Conservation (phyloP, 2,113 vertebrate species). For the Hypanus sabinus region DNA sequence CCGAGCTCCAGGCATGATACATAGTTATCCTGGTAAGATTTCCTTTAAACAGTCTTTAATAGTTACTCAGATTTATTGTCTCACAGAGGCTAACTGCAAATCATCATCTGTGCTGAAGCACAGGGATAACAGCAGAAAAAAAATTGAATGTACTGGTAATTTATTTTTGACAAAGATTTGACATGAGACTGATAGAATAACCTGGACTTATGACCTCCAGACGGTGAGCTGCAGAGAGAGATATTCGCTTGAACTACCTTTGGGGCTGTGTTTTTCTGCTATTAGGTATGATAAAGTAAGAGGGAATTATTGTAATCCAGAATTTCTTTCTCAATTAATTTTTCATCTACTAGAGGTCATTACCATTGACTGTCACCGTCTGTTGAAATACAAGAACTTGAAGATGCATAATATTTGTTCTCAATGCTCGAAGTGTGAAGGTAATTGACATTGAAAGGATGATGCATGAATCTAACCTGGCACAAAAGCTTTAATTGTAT, state of each 20-base stretch:
- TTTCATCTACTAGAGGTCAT: constrained; percentile 59
- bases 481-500: constrained; percentile 45
- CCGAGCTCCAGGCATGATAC: constrained; percentile 38
- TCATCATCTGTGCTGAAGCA: constrained; percentile 47
- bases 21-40: constrained; percentile 46
- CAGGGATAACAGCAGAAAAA: constrained; percentile 45
- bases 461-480: neutral
- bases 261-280: constrained; percentile 58
- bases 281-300: constrained; percentile 57
- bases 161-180: constrained; percentile 58
- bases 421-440: neutral
- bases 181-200: constrained; percentile 59
- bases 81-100: constrained; percentile 49
- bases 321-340: constrained; percentile 68
- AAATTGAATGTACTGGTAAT: constrained; percentile 52
- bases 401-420: neutral
- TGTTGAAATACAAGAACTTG: constrained; percentile 47
- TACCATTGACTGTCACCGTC: constrained; percentile 57
- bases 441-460: neutral
- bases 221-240: constrained; percentile 50
- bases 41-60: constrained; percentile 43
- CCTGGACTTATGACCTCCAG: constrained; percentile 53
- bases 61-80: constrained; percentile 44
- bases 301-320: constrained; percentile 54
- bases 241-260: constrained; percentile 54